Base-by-base conservation (phyloP, 2,113 vertebrate species). In the Rhabdomys dilectus region DNA sequence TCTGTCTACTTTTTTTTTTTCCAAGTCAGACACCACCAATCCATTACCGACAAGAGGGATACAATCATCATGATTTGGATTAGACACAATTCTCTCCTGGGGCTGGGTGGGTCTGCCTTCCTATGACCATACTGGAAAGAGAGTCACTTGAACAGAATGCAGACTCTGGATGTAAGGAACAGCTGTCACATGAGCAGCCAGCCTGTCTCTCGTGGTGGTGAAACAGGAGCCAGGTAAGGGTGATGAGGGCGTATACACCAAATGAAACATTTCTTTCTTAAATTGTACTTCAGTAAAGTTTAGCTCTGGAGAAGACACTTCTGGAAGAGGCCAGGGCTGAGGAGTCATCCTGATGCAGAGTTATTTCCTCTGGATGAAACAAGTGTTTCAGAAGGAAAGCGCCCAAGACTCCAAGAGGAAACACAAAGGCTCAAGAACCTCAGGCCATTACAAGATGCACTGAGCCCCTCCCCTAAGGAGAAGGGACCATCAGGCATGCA, bases 271-370 rank as follows among this genome's bases (percentile, higher is more conserved):
- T 36, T 86, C 26, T 78, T 93, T 91, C 56, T 89, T 75, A 93
- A 91, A 58, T 6, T 48, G 48, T 15, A 48, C 9, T 39, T 86
- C 53, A 82, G 4, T 62, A 3, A 86, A 86, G 45, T 92, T 89
- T 42, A 92, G 82, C 21, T 34, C 64, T 36, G 36, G 42, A 51
- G 80, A 91, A 89, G 22, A 89, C 22, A 34, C 93, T 68, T 64
- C 66, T 91, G 68, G 48, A 96, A 68, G 42, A 89, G 26, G 36
- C 73, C 88, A 76, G 95, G 89, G 64, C 16, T 68, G 36, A 62
- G n/a, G 64, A 53, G n/a, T 31, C 31, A 58, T 15, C 10, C 13
- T n/a, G 34, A n/a, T 11, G 51, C 4, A 9, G 5, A n/a, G 34
- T 15, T 19, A 31, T 58, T 58, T 31, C 70, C 51, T 56, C 36